Evolutionary conservation across 2,797 vertebrate genomes (phyloP).

Genomic region (Myotis pilosus): DNA sequence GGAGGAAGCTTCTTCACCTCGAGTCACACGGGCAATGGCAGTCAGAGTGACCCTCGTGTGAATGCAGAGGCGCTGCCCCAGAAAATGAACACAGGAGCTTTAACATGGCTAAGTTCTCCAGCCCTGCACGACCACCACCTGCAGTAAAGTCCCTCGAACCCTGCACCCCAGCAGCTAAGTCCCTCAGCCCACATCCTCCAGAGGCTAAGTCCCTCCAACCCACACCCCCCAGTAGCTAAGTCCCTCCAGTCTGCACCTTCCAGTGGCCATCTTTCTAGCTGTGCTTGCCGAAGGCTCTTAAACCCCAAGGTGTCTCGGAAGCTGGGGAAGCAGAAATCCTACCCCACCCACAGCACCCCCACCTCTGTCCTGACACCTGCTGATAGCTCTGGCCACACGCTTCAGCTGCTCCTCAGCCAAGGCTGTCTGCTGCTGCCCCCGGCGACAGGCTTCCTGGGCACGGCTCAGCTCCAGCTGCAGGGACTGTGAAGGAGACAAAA

Average conservation of each 20-base stretch:
- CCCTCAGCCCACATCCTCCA: not conserved
- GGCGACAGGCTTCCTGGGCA: conserved; percentile 39
- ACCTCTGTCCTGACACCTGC: conserved; percentile 76
- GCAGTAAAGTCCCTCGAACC: too few species aligned
- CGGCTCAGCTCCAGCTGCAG: conserved; percentile 69
- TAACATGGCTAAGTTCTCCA: too few species aligned
- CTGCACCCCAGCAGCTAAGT: not conserved
- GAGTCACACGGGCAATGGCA: fast-evolving
- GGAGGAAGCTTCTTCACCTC: not conserved
- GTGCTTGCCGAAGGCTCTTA: not conserved
- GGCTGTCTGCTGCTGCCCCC: conserved; percentile 24
- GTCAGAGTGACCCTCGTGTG: not conserved
- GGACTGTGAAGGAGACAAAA: conserved; percentile 10
- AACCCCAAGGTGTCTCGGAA: not conserved
- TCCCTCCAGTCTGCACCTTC: not conserved
- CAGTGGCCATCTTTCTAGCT: not conserved
- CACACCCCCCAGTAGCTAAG: not conserved
- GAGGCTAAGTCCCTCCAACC: too few species aligned
- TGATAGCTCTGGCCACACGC: conserved; percentile 7
- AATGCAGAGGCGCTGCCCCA: not conserved
- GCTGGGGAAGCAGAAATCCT: not conserved
- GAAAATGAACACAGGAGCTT: not conserved
- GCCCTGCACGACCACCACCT: too few species aligned
- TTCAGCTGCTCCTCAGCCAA: conserved; percentile 54
- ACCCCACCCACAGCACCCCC: not conserved